Percentiles rank a stretch among this genome's conserved stretches.
Conservation (phyloP, 2,888 invertebrate species). For the Drosophila peninsularis region DNA sequence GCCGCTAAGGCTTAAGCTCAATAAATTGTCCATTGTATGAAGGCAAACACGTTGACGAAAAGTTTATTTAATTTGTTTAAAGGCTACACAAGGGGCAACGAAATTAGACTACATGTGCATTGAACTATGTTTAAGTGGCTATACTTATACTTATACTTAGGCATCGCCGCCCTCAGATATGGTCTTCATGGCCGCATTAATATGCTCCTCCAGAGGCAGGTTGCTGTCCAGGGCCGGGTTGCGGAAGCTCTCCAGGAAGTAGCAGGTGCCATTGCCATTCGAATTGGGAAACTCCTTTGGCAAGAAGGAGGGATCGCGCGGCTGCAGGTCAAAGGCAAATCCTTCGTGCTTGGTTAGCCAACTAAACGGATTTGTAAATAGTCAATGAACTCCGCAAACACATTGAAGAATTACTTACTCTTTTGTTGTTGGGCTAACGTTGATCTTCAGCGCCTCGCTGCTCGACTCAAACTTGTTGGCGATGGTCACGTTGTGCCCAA, state of each 20-base stretch:
- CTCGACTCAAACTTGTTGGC: constrained; percentile 98
- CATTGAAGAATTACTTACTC: constrained; percentile 87
- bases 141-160: constrained; percentile 55
- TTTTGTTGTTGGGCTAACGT: constrained; percentile 96
- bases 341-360: constrained; percentile 91
- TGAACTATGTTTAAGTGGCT: constrained; percentile 57
- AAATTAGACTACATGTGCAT: constrained; percentile 66
- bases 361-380: constrained; percentile 85
- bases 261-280: constrained; percentile 90
- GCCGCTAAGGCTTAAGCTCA: constrained; percentile 38
- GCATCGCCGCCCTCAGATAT: constrained; percentile 77
- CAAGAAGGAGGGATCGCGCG: constrained; percentile 90
- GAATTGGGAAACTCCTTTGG: constrained; percentile 93
- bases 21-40: constrained; percentile 50
- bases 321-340: constrained; percentile 89
- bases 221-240: constrained; percentile 88
- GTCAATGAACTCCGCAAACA: neutral
- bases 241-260: constrained; percentile 92
- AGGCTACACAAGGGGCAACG: constrained; percentile 56
- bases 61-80: constrained; percentile 50
- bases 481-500: constrained; percentile 97
- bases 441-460: constrained; percentile 95
- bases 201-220: constrained; percentile 85
- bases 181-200: constrained; percentile 83
- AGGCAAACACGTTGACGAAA: constrained; percentile 55